A percentile compares a stretch with the other conserved stretches of the same genome.
Conservation (phyloP, 2,797 vertebrate species). For the Adelosebastes latens region DNA sequence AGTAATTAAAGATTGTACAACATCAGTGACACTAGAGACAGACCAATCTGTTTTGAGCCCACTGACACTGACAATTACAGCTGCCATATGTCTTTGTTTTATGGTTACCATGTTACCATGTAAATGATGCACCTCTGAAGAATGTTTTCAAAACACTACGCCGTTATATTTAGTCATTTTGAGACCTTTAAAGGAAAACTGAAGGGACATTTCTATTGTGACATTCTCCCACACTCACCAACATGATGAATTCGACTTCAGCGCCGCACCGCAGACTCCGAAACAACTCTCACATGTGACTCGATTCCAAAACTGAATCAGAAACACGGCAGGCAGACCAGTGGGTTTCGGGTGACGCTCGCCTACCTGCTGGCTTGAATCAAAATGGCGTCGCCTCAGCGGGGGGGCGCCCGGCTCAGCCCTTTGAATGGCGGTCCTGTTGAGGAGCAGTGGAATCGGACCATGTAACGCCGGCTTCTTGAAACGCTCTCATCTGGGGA, state of each 20-base stretch:
- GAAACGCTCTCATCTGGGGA: constrained; percentile 17
- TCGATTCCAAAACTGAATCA: background rate
- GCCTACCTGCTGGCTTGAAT: constrained; percentile 34
- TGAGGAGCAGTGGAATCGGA: constrained; percentile 4
- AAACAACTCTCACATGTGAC: background rate
- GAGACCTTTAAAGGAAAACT: background rate
- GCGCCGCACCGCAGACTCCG: background rate
- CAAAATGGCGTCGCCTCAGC: constrained; percentile 23
- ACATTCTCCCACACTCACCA: background rate
- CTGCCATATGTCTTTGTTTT: background rate
- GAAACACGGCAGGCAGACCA: background rate
- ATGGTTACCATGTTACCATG: background rate
- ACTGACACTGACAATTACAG: background rate
- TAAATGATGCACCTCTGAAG: background rate
- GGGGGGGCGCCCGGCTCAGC: background rate
- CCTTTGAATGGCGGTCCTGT: background rate
- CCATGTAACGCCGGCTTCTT: background rate
- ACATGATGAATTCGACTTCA: background rate
- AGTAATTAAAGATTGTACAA: constrained; percentile 23
- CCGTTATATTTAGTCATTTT: background rate
- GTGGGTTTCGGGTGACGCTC: background rate
- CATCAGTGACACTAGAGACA: background rate
- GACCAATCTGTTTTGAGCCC: background rate
- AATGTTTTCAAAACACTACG: background rate
- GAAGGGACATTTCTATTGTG: background rate